Evolutionary conservation across 2,113 vertebrate genomes (phyloP).

Genomic region (Eublepharis macularius): DNA sequence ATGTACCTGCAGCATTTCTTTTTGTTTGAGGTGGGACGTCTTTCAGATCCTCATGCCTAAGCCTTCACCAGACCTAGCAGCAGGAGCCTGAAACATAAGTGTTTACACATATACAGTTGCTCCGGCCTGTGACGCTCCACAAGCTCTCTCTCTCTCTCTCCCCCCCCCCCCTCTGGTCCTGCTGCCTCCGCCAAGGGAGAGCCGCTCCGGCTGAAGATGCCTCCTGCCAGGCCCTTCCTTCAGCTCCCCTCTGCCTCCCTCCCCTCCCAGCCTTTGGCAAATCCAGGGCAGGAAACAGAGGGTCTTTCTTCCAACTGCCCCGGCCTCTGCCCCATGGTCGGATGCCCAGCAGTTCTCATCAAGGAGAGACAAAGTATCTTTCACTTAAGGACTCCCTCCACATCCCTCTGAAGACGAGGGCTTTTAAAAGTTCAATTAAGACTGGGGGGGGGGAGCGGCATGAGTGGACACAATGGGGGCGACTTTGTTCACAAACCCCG

Average conservation of each 20-base stretch:
- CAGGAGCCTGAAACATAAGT: no score
- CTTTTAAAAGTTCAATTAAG: constrained; percentile 47
- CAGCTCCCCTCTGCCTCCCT: not conserved
- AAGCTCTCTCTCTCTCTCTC: no score
- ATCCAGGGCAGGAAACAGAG: not conserved
- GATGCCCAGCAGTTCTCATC: not conserved
- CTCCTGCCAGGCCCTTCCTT: not conserved
- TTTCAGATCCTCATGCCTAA: no score
- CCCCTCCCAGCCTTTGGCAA: not conserved
- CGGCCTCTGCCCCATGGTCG: not conserved
- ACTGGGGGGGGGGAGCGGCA: constrained; percentile 28
- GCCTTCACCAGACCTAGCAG: no score
- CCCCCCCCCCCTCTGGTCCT: not conserved
- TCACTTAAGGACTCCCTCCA: constrained; percentile 12
- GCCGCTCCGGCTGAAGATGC: no score
- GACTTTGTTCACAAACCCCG: constrained; percentile 67
- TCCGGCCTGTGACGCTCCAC: no score
- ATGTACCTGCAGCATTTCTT: no score
- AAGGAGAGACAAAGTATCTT: constrained; percentile 38
- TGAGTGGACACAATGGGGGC: constrained; percentile 51
- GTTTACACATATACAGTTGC: no score
- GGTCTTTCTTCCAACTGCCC: not conserved
- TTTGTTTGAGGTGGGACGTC: no score
- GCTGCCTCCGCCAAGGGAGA: not conserved
- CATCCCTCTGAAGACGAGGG: not conserved